Evolutionary conservation across 2,797 vertebrate species (phyloP), one percentile per base, ranked within the genome.

Genomic region (Sebastes aleutianus): DNA sequence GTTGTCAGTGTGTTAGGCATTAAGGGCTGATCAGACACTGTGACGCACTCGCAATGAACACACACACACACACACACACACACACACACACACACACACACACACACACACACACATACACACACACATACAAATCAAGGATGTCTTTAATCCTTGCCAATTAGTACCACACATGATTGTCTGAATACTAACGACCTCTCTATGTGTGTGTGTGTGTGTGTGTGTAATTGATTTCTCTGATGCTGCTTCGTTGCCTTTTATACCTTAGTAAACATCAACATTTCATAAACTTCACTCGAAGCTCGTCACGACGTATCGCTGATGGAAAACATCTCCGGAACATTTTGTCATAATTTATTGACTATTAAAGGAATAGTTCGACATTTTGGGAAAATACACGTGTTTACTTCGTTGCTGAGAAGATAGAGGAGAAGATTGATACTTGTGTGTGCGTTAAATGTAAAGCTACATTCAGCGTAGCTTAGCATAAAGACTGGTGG

Each of bases 91-190:
- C 72, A 56, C 85, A 87, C 81, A 85, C 67, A 83, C 66, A 56
- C 85, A 72, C 85, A 78, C 83, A 82, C 70, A 83, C 72, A 53
- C 85, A n/a, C n/a, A n/a, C n/a, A n/a, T n/a, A n/a, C n/a, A n/a
- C n/a, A n/a, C n/a, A n/a, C n/a, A n/a, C n/a, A n/a, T n/a, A 87
- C 83, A 85, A 81, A 91, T 86, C 83, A 87, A 88, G 91, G 89
- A 91, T 93, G 90, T 91, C 87, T 93, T 92, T 93, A 94, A 94
- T 94, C 93, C 93, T 59, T 90, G 90, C 89, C 92, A 94, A 94
- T 94, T 94, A 94, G 91, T 67, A 76, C 63, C 80, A 14, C 85
- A 82, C 89, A 85, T 82, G 87, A 85, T 84, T 80, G 90, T 89
- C 71, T 89, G 91, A 93, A 94, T 94, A 93, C 92, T 93, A 94